Percentiles rank a stretch among this genome's conserved stretches.
Evolutionary conservation across 2,888 invertebrate species (phyloP).

Genomic region (Sinohyriopsis cumingii): DNA sequence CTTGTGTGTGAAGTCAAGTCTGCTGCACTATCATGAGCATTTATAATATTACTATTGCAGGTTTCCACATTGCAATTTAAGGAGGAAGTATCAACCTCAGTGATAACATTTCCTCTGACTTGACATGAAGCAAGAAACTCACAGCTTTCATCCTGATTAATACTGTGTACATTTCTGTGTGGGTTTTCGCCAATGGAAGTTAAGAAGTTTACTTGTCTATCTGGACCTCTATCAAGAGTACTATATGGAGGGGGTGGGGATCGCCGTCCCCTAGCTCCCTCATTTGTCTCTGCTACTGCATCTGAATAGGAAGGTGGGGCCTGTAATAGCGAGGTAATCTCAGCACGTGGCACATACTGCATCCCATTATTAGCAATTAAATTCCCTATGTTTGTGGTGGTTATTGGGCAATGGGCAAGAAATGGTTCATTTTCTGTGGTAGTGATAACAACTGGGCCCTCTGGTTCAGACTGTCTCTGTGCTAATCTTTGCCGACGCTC

Average conservation of each 20-base stretch:
- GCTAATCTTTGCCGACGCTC: conserved; percentile 16
- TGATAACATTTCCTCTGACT: not conserved
- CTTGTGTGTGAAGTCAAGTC: conserved; percentile 4
- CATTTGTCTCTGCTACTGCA: conserved; percentile 36
- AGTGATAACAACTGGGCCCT: conserved; percentile 1
- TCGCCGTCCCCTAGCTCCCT: conserved; percentile 22
- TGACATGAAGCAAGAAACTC: conserved; percentile 13
- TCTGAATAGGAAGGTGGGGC: conserved; percentile 62
- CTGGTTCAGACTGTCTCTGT: conserved; percentile 12
- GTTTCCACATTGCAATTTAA: not conserved
- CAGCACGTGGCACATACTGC: conserved; percentile 56
- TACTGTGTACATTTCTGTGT: not conserved
- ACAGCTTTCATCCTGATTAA: conserved; percentile 14
- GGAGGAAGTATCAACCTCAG: not conserved
- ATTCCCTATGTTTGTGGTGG: conserved; percentile 51
- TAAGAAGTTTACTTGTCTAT: conserved; percentile 9
- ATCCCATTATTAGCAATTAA: conserved; percentile 65
- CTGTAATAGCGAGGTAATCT: conserved; percentile 43
- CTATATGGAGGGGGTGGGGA: conserved; percentile 63
- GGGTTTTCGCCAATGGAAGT: conserved; percentile 2
- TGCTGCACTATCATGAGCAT: not conserved
- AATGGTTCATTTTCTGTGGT: conserved; percentile 43
- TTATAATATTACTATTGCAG: not conserved
- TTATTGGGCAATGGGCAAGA: too few relatives aligned
- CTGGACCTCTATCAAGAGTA: conserved; percentile 55